These are phyloP conservation scores for Peucedramus taeniatus DNA, from an alignment of 2,113 vertebrate species.

Conservation along the genomic window DNA sequence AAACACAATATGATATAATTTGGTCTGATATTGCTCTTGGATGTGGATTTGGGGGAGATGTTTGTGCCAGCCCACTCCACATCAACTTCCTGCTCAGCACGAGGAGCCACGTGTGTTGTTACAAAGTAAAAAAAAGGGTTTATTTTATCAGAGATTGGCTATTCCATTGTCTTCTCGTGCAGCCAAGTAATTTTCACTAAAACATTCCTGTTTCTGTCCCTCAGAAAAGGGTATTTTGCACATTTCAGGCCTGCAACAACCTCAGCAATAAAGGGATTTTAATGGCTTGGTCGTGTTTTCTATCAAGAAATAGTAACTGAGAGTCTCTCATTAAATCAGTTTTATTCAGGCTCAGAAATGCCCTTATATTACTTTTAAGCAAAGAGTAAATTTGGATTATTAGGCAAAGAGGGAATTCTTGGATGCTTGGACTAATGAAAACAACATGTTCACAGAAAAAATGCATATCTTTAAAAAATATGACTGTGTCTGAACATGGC, in stretches of 20 bases:
- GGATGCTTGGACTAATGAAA: not conserved
- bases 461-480: not conserved
- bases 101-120: not conserved
- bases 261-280: not conserved
- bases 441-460: slow-evolving; percentile 9
- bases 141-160: not conserved
- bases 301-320: not conserved
- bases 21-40: not conserved
- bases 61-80: not conserved
- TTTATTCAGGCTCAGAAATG: not conserved
- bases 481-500: not conserved
- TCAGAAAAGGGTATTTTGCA: not conserved
- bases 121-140: not conserved
- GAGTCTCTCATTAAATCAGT: not conserved
- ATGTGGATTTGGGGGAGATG: not conserved
- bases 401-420: not conserved
- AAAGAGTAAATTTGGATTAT: not conserved
- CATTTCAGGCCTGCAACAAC: not conserved
- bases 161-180: not conserved
- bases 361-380: not conserved
- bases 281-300: not conserved
- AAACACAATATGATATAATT: not conserved
- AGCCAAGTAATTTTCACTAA: not conserved
- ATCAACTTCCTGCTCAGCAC: not conserved
- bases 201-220: not conserved